These are phyloP conservation scores for Echinarachnius parma DNA, from an alignment of 53 echinoderm and acorn worm genomes.

Conservation along the genomic window DNA sequence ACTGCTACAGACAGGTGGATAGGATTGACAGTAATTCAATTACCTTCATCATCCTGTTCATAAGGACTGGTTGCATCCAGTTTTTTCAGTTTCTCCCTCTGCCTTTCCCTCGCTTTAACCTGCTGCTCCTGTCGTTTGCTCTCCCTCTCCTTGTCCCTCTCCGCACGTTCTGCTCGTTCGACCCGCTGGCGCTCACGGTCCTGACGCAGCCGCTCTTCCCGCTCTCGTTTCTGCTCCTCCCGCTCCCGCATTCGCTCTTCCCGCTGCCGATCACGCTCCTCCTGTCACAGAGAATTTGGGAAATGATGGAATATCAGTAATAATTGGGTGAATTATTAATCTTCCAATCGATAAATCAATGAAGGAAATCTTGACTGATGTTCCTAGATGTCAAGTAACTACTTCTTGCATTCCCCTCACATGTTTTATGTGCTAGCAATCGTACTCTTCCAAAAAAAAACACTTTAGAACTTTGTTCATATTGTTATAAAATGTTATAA, in stretches of 20 bases:
- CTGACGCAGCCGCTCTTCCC: conserved; percentile 42
- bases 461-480: too few relatives aligned
- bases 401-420: too few relatives aligned
- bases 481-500: too few relatives aligned
- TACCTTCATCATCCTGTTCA: conserved; percentile 16
- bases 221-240: conserved; percentile 52
- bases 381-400: too few relatives aligned
- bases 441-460: too few relatives aligned
- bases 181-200: conserved; percentile 21
- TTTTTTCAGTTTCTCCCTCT: conserved; percentile 73
- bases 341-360: too few relatives aligned
- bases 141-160: conserved; percentile 35
- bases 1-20: too few relatives aligned
- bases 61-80: conserved; percentile 43
- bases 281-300: background rate
- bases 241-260: conserved; percentile 55
- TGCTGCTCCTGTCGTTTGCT: conserved; percentile 43
- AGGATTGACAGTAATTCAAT: background rate
- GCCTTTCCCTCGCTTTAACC: conserved; percentile 56
- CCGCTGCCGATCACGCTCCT: conserved; percentile 45
- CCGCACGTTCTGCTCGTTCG: conserved; percentile 45
- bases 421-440: too few relatives aligned
- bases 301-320: too few relatives aligned
- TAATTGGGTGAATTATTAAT: too few relatives aligned
- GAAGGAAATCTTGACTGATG: too few relatives aligned